Base-by-base conservation (phyloP, 2,888 invertebrate species). In the Catonia carolina region DNA sequence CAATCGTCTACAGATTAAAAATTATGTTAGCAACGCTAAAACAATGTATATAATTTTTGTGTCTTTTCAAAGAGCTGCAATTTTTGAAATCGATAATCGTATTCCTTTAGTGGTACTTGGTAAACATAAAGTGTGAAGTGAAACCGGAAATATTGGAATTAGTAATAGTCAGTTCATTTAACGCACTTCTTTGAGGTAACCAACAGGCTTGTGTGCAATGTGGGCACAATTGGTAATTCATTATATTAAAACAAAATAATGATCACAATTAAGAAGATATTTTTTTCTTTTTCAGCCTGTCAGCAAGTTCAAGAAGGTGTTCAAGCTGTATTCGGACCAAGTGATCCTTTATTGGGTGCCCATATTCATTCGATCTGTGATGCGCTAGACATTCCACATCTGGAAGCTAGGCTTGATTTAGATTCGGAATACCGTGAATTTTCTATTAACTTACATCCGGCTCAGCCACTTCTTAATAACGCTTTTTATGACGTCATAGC, bases 361-460 rank as follows among this genome's bases (percentile, higher is more conserved):
- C 87, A 89, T 72, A 83, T 89, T 36, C 86, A 88, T 70, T 86
- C 87, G 50, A 83, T 89, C 66, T 88, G 88, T 70, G 86, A 87
- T 70, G 84, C 86, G 15, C 75, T 88, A 61, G 87, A 88, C 71
- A 84, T 89, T 66, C 89, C 89, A 39, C 86, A 88, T 73, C 74
- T 89, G 64, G 86, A 87, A 71, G 80, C 84, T 54, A 77, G 84
- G 61, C 73, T 83, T 63, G 81, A 82, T 69, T 71, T 79, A 64
- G 79, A 81, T 64, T 48, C 76, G 51, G 77, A 79, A 61, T 74
- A 75, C 62, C 77, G 78, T 66, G 82, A 84, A 71, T 85, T 85
- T 71, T 86, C 87, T 49, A 84, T 90, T 69, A 90, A 89, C 72
- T 74, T 90, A 42, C 81, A 86, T 73, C 90, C 90, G 45, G 80